phyloP scores from a whole-genome alignment of 2,797 vertebrate genomes.

The Anguilla marmorata region DNA sequence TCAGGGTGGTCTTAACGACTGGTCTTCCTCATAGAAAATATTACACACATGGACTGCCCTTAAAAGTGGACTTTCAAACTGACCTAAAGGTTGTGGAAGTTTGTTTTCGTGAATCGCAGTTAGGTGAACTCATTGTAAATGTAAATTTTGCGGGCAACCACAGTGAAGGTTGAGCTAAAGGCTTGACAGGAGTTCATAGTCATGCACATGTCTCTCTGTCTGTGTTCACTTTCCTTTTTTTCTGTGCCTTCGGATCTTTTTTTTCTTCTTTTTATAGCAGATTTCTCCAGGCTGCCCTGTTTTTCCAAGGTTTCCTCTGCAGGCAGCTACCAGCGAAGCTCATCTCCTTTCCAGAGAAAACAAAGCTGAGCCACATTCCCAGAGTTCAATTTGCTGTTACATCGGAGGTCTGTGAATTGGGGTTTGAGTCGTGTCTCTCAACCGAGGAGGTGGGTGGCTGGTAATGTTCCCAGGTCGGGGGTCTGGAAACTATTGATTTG shows the following conservation, averaged over 20 bases:
- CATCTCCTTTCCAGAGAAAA: constrained; percentile 82
- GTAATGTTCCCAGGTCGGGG: constrained; percentile 53
- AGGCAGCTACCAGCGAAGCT: constrained; percentile 77
- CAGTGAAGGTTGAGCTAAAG: constrained; percentile 28
- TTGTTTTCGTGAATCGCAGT: constrained; percentile 37
- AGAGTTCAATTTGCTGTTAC: constrained; percentile 82
- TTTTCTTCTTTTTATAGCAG: constrained; percentile 38
- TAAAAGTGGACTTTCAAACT: constrained; percentile 42
- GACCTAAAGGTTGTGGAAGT: constrained; percentile 39
- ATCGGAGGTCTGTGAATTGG: constrained; percentile 76
- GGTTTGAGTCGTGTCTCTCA: constrained; percentile 67
- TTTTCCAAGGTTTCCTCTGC: constrained; percentile 65
- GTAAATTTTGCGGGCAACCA: constrained; percentile 23
- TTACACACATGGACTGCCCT: constrained; percentile 35
- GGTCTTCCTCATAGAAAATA: constrained; percentile 32
- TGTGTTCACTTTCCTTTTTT: constrained; percentile 41
- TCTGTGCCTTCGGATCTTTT: constrained; percentile 48
- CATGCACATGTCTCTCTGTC: background rate
- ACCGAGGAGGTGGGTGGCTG: constrained; percentile 65
- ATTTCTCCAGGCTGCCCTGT: constrained; percentile 56
- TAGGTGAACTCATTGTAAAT: constrained; percentile 34
- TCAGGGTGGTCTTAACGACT: constrained; percentile 44
- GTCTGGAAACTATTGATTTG: constrained; percentile 40
- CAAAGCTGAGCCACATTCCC: constrained; percentile 80
- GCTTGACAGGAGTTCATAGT: constrained; percentile 16